Conservation (phyloP, 2,113 vertebrate genomes). For the Cavia aperea region DNA sequence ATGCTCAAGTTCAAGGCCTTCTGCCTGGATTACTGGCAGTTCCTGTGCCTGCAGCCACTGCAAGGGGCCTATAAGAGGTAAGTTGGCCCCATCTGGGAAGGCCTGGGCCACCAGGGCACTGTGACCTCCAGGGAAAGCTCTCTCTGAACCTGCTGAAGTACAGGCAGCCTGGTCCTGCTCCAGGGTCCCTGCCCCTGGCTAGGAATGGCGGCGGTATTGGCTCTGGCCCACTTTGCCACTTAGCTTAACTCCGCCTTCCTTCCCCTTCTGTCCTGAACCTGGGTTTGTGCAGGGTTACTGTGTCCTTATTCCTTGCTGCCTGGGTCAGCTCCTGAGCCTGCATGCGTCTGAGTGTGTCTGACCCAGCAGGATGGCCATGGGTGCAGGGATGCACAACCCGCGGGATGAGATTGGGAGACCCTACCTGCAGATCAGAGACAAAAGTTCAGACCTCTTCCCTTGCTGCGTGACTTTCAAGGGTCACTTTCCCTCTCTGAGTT, state of each 20-base stretch:
- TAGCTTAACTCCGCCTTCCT: not conserved
- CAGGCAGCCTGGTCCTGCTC: not conserved
- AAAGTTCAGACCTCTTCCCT: not conserved
- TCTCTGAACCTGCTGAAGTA: rapidly evolving
- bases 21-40: conserved; percentile 98
- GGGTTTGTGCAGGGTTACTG: not conserved
- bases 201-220: not conserved
- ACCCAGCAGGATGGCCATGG: too few relatives aligned
- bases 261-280: not conserved
- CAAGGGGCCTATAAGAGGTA: conserved; percentile 94
- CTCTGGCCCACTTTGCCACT: not conserved
- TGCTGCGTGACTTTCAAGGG: not conserved
- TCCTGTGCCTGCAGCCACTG: conserved; percentile 93
- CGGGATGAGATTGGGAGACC: not conserved
- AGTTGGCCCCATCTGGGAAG: conserved; percentile 57
- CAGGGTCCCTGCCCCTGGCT: not conserved
- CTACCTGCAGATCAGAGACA: not conserved
- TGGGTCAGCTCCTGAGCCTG: not conserved
- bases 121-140: not conserved
- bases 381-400: not conserved
- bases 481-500: not conserved
- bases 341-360: not conserved
- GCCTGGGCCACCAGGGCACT: not conserved
- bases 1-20: conserved; percentile 97
- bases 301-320: not conserved